Percentiles rank a stretch among this genome's conserved stretches.
Conservation (phyloP, 2,888 invertebrate species). For the Arrhopalites spinosus region DNA sequence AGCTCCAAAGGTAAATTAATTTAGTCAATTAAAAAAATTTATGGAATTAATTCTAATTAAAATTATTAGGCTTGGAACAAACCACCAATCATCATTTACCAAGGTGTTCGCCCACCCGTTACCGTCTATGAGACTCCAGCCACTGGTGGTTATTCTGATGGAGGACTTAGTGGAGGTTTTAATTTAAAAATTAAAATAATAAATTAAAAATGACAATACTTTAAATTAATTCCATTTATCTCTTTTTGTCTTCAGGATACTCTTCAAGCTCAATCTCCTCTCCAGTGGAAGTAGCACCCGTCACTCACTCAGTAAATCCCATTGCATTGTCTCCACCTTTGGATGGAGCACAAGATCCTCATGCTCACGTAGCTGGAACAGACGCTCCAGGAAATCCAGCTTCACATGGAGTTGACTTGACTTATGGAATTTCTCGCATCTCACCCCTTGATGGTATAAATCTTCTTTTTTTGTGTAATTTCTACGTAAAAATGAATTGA, state of each 20-base stretch:
- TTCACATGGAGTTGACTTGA: slow-evolving; percentile 40
- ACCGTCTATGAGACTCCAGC: slow-evolving; percentile 58
- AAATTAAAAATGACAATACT: too few relatives aligned
- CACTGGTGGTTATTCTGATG: slow-evolving; percentile 32
- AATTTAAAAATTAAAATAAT: too few relatives aligned
- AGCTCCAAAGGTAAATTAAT: slow-evolving; percentile 51
- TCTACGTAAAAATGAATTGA: neutral
- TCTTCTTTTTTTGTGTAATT: neutral
- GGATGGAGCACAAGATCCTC: neutral
- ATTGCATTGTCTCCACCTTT: neutral
- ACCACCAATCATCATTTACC: slow-evolving; percentile 60
- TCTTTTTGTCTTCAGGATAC: too few relatives aligned
- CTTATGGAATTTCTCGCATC: slow-evolving; percentile 44
- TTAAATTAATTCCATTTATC: too few relatives aligned
- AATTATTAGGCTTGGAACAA: slow-evolving; percentile 55
- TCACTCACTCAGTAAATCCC: neutral
- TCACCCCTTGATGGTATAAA: slow-evolving; percentile 41
- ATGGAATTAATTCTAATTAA: too few relatives aligned
- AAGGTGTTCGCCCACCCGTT: slow-evolving; percentile 58
- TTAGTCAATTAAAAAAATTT: too few relatives aligned
- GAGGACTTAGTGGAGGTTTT: neutral
- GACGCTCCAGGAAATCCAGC: slow-evolving; percentile 32
- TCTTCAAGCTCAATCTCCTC: neutral
- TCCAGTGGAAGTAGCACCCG: neutral
- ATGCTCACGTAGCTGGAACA: slow-evolving; percentile 34